phyloP scores from a whole-genome alignment of 2,888 invertebrate genomes.

The Taphrorychus bicolor region DNA sequence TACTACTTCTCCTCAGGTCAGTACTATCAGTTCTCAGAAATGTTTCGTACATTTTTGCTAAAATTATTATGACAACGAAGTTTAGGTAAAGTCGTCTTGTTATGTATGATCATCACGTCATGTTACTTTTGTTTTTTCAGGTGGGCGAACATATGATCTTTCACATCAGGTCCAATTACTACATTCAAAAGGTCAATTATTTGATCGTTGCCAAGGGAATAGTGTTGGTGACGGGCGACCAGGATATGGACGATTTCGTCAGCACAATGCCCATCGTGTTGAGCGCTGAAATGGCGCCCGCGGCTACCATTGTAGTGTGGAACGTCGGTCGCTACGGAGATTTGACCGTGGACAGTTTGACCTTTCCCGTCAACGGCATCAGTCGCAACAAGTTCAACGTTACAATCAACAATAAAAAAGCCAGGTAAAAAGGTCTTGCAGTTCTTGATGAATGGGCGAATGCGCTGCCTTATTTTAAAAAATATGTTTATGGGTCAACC shows the following conservation, averaged over 20 bases:
- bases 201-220: constrained; percentile 93
- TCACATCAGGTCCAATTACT: constrained; percentile 91
- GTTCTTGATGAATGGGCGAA: no score
- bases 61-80: no score
- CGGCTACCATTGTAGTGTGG: constrained; percentile 89
- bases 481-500: background rate
- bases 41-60: background rate
- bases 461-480: no score
- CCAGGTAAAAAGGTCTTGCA: no score
- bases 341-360: constrained; percentile 89
- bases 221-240: constrained; percentile 83
- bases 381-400: constrained; percentile 80
- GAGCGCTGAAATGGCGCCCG: constrained; percentile 91
- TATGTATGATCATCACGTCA: no score
- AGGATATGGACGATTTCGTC: constrained; percentile 80
- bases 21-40: constrained; percentile 29
- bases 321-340: constrained; percentile 82
- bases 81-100: no score
- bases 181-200: constrained; percentile 88
- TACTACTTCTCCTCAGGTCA: constrained; percentile 77
- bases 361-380: constrained; percentile 96
- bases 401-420: constrained; percentile 36
- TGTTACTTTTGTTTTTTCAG: constrained; percentile 54
- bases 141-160: constrained; percentile 95
- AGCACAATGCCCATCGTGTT: constrained; percentile 83